A percentile compares a stretch with the other conserved stretches of the same genome.
These are phyloP conservation scores for Huso huso DNA, from an alignment of 2,797 vertebrate species.

Conservation along the genomic window DNA sequence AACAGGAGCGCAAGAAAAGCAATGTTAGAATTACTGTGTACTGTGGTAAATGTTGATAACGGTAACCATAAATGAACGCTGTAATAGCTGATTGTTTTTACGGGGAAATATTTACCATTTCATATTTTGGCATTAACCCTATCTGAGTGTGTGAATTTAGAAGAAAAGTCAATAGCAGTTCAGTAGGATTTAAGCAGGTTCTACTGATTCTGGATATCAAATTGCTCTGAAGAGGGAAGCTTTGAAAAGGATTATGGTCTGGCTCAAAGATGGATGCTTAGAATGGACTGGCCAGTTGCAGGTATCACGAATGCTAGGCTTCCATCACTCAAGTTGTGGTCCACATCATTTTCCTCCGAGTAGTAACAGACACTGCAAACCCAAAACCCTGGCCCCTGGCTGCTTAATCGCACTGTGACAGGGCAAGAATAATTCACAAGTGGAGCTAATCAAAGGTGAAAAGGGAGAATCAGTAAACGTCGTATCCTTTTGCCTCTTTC, in stretches of 20 bases:
- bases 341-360: conserved; percentile 40
- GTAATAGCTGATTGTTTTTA: too few relatives aligned
- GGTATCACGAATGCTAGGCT: conserved; percentile 36
- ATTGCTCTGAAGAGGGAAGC: not conserved
- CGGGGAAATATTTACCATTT: too few relatives aligned
- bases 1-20: too few relatives aligned
- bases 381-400: conserved; percentile 48
- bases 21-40: too few relatives aligned
- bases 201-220: not conserved
- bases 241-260: conserved; percentile 9
- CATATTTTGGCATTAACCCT: too few relatives aligned
- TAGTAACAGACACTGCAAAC: conserved; percentile 53
- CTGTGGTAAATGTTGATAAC: too few relatives aligned
- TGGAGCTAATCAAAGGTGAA: conserved; percentile 99
- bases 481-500: conserved; percentile 94
- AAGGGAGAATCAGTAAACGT: conserved; percentile 96
- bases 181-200: not conserved
- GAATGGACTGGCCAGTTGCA: conserved; percentile 11
- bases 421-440: conserved; percentile 70
- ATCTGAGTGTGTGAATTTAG: too few relatives aligned
- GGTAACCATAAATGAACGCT: too few relatives aligned
- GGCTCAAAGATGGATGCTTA: conserved; percentile 13
- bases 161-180: too few relatives aligned
- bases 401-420: conserved; percentile 79
- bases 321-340: conserved; percentile 40